Evolutionary conservation across 2,113 vertebrate species (phyloP).

Genomic region (Podiceps cristatus): DNA sequence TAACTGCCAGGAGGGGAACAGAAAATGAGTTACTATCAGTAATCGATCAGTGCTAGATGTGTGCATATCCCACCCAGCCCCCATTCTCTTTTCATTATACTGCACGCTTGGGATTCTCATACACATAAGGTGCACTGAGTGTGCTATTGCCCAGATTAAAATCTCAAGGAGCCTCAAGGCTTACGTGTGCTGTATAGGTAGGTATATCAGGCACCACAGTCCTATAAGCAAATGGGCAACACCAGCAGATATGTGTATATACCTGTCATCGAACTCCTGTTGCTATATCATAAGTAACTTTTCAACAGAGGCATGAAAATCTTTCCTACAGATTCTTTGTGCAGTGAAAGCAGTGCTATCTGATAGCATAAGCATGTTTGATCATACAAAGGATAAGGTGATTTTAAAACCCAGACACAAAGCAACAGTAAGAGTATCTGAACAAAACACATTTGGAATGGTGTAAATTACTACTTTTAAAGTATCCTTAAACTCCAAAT

Average conservation of each 20-base stretch:
- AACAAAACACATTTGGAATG: background rate
- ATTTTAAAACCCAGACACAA: background rate
- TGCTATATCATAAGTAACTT: background rate
- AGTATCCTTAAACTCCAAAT: background rate
- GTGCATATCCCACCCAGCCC: background rate
- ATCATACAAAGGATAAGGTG: background rate
- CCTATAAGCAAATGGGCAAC: background rate
- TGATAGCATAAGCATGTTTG: background rate
- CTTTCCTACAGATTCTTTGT: background rate
- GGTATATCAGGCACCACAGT: background rate
- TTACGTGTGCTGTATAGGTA: background rate
- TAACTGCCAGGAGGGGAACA: background rate
- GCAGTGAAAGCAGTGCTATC: background rate
- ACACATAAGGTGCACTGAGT: background rate
- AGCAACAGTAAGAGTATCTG: background rate
- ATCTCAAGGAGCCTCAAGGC: background rate
- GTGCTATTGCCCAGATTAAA: background rate
- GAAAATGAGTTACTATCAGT: background rate
- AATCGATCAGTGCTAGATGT: background rate
- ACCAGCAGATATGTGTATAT: background rate
- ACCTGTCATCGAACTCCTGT: background rate
- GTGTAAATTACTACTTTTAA: background rate
- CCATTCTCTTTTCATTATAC: background rate
- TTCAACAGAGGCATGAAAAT: background rate
- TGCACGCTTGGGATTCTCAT: background rate